Base-by-base conservation (phyloP, 2,888 invertebrate genomes). In the Agriopis aurantiaria region DNA sequence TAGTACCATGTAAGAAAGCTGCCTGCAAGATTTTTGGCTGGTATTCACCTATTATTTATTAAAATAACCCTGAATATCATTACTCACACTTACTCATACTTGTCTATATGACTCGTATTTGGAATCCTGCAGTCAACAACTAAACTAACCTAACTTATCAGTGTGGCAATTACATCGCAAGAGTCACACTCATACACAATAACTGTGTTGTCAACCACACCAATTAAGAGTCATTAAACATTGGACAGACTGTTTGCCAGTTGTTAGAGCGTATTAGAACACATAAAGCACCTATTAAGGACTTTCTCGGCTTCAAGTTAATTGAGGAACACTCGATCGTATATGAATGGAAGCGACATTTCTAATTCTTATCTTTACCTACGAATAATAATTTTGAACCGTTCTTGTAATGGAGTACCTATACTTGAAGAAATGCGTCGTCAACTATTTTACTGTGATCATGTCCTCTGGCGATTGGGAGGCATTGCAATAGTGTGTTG, bases 141-240 rank as follows among this genome's bases (percentile, higher is more conserved):
- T 23, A 23, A n/a, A 23, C 17, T 69, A 40, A 57, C 17, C 10
- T 17, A 43, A 57, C 56, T 8, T 5, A 23, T 7, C 40, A n/a
- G 55, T 48, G 57, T 58, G 52, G 57, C 74, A 80, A 80, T 81
- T 86, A 81, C 79, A 78, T 51, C 71, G 75, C 76, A 81, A 85
- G 82, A 82, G 77, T 81, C 73, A 80, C 79, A 80, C 76, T 78
- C 77, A 77, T 76, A 79, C 70, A 77, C 71, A 74, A 72, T 78
- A 73, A 74, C 75, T 75, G 76, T 77, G 76, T 75, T 83, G 85
- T 85, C 84, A 83, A 82, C 82, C 78, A 70, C 69, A 74, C 84
- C 90, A 91, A 92, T 92, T 92, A 91, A 87, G 85, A 82, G 83
- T 88, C 84, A 92, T 92, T 92, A 88, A 86, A 85, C 82, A 79